Conservation (phyloP, 2,797 vertebrate genomes). For the Poecilia velifera region DNA sequence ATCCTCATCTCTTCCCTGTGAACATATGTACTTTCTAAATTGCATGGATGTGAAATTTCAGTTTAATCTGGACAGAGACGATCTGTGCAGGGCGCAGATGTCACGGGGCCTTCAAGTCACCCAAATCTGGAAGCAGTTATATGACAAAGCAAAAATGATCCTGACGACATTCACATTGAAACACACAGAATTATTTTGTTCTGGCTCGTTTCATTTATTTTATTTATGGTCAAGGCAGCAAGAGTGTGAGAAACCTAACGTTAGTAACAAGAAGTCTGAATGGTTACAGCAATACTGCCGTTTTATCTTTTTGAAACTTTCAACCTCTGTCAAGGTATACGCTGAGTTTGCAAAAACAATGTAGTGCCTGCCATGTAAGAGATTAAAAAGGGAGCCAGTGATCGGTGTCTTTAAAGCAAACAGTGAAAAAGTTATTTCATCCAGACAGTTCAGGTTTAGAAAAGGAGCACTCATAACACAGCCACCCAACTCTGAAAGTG, state of each 20-base stretch:
- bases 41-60: slow-evolving; percentile 44
- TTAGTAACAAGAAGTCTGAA: not conserved
- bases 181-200: not conserved
- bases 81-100: slow-evolving; percentile 59
- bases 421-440: slow-evolving; percentile 14
- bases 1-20: slow-evolving; percentile 7
- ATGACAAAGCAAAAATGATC: slow-evolving; percentile 17
- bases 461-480: slow-evolving; percentile 36
- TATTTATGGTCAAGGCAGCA: not conserved
- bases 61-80: slow-evolving; percentile 65
- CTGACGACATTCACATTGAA: slow-evolving; percentile 7
- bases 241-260: not conserved
- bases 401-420: not conserved
- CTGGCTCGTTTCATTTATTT: not conserved
- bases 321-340: not conserved
- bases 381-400: not conserved
- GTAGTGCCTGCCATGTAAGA: not conserved
- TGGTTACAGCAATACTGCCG: not conserved
- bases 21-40: slow-evolving; percentile 29
- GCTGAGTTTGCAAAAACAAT: not conserved
- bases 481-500: slow-evolving; percentile 50
- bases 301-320: not conserved
- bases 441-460: slow-evolving; percentile 33
- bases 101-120: slow-evolving; percentile 35
- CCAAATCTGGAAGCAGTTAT: slow-evolving; percentile 9